A percentile compares a stretch with the other conserved stretches of the same genome.
Evolutionary conservation across 2,113 vertebrate genomes (phyloP).

Genomic region (Polyodon spathula): DNA sequence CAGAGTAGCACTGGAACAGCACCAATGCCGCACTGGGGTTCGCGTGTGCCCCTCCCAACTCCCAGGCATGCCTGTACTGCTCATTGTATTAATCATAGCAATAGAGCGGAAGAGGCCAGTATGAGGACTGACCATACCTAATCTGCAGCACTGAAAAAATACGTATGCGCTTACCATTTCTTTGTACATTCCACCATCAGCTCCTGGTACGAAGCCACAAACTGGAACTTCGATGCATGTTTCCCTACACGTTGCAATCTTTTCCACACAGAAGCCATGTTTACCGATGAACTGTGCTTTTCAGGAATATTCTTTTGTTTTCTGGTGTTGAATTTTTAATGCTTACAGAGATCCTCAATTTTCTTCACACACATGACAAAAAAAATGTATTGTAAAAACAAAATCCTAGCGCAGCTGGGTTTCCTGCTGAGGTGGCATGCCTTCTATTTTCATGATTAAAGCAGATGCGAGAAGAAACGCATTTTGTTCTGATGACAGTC

Average conservation of each 20-base stretch:
- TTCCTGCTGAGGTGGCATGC: constrained; percentile 15
- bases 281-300: constrained; percentile 24
- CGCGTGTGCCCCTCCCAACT: no score
- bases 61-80: no score
- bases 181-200: constrained; percentile 97
- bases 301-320: no score
- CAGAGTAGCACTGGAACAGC: no score
- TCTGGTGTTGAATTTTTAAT: constrained; percentile 31
- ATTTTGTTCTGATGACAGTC: constrained; percentile 23
- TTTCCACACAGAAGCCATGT: constrained; percentile 98
- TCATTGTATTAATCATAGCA: no score
- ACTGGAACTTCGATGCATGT: constrained; percentile 97
- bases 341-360: constrained; percentile 25
- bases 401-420: constrained; percentile 22
- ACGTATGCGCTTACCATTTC: constrained; percentile 86
- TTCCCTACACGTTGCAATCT: constrained; percentile 97
- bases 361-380: constrained; percentile 32
- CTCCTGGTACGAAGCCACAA: constrained; percentile 97
- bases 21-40: no score
- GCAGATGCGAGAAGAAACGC: constrained; percentile 33
- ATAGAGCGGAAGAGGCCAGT: constrained; percentile 2
- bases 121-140: neutral
- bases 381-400: constrained; percentile 1
- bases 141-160: neutral
- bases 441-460: constrained; percentile 31